Percentiles rank a stretch among this genome's conserved stretches.
Evolutionary conservation across 2,888 invertebrate genomes (phyloP).

Genomic region (Spodoptera picta): DNA sequence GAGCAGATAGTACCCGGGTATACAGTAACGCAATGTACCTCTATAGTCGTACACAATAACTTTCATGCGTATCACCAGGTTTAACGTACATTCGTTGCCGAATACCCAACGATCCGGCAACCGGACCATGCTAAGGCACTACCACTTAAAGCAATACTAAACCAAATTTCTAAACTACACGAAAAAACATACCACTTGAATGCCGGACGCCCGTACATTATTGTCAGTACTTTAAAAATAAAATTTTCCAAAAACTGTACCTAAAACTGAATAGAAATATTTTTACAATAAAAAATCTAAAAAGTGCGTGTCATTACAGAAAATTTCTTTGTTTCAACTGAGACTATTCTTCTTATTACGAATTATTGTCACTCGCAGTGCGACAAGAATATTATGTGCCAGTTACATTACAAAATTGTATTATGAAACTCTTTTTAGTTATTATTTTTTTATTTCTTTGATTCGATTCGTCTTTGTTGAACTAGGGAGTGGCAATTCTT

Average conservation of each 20-base stretch:
- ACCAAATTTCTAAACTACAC: not conserved
- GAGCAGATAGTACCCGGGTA: too few species aligned
- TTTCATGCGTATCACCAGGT: too few species aligned
- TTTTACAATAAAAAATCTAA: conserved; percentile 19
- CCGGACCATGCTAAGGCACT: too few species aligned
- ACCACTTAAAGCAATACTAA: too few species aligned
- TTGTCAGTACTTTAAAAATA: conserved; percentile 26
- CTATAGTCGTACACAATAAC: too few species aligned
- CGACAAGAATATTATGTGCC: conserved; percentile 6
- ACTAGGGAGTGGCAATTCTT: too few species aligned
- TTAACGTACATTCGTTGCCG: too few species aligned
- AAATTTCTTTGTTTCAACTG: conserved; percentile 53
- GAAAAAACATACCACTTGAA: conserved; percentile 36
- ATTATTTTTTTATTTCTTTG: not conserved
- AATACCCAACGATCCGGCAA: too few species aligned
- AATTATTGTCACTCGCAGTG: conserved; percentile 12
- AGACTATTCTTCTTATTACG: conserved; percentile 27
- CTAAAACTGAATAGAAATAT: conserved; percentile 19
- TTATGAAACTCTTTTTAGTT: not conserved
- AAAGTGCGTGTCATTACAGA: conserved; percentile 40
- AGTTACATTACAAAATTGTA: not conserved
- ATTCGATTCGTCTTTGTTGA: too few species aligned
- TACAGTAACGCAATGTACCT: too few species aligned
- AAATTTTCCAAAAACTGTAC: conserved; percentile 29
- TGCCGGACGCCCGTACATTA: conserved; percentile 34